Evolutionary conservation across 2,888 invertebrate species (phyloP), one percentile per base, ranked within the genome.

Genomic region (Megastigmus dorsalis): DNA sequence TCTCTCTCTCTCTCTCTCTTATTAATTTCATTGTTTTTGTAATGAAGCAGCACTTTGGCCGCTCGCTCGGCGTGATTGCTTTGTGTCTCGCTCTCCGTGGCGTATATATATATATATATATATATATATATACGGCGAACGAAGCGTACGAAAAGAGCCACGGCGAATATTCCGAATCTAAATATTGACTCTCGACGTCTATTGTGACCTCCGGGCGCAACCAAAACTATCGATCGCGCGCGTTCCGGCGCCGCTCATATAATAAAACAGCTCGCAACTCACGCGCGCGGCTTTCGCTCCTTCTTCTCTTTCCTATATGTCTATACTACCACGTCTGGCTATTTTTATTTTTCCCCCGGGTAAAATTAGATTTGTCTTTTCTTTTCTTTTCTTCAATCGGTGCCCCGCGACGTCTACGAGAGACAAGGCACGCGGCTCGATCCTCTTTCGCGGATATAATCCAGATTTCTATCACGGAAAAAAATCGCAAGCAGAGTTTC

Each of bases 321-420:
- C n/a, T n/a, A n/a, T n/a, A n/a, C n/a, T n/a, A n/a, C n/a, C 4
- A 33, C 18, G 20, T 9, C 5, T 3, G 3, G 3, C 30, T 60
- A 60, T 60, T 60, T 59, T 60, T 30, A 36, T 52, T 36, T n/a
- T 26, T 15, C 5, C 26, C 1, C 13, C 3, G 28, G 26, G 23
- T 65, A 65, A 65, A 52, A 65, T 65, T 65, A 65, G 52, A 23
- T 38, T 65, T 23, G 23, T 45, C 36, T 38, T 33, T 43, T n/a
- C n/a, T n/a, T n/a, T n/a, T n/a, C n/a, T n/a, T n/a, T n/a, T n/a
- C n/a, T n/a, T 60, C 43, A 60, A 60, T 41, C 38, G 38, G 57
- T 23, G 6, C 23, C 2, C 13, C 23, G 30, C 18, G 38, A 13
- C 1, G n/a, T n/a, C n/a, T n/a, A n/a, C n/a, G 28, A 30, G 15